Evolutionary conservation across 2,113 vertebrate species (phyloP).

Genomic region (Caretta caretta): DNA sequence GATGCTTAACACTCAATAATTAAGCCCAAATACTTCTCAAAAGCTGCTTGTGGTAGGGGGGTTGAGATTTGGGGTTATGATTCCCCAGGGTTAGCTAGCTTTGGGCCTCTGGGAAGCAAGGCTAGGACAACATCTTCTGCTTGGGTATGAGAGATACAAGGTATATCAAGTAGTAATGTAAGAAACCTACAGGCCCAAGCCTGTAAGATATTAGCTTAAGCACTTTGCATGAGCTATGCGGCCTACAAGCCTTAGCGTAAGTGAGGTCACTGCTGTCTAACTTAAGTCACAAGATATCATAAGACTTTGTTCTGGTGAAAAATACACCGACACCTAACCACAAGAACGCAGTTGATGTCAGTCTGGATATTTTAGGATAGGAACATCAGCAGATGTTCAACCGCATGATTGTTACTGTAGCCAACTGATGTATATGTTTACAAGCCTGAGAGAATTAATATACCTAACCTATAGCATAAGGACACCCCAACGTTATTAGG

Average conservation of each 20-base stretch:
- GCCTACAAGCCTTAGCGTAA: background rate
- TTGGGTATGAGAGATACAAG: background rate
- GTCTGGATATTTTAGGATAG: background rate
- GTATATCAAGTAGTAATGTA: background rate
- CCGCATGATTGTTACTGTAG: background rate
- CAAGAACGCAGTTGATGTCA: background rate
- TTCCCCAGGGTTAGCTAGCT: background rate
- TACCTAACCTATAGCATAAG: background rate
- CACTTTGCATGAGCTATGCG: background rate
- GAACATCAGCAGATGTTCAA: background rate
- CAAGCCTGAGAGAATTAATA: background rate
- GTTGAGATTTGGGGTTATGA: too few relatives aligned
- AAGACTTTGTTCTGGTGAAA: background rate
- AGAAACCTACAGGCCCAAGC: background rate
- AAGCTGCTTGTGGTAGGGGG: too few relatives aligned
- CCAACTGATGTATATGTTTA: background rate
- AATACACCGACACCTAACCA: background rate
- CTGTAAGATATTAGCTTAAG: background rate
- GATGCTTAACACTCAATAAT: too few relatives aligned
- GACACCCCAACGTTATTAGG: background rate
- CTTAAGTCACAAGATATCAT: too few relatives aligned
- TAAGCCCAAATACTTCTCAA: too few relatives aligned
- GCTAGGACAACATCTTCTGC: background rate
- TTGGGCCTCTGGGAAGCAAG: background rate
- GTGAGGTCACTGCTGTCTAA: background rate